Evolutionary conservation across 2,797 vertebrate genomes (phyloP).

Genomic region (Urophycis tenuis): DNA sequence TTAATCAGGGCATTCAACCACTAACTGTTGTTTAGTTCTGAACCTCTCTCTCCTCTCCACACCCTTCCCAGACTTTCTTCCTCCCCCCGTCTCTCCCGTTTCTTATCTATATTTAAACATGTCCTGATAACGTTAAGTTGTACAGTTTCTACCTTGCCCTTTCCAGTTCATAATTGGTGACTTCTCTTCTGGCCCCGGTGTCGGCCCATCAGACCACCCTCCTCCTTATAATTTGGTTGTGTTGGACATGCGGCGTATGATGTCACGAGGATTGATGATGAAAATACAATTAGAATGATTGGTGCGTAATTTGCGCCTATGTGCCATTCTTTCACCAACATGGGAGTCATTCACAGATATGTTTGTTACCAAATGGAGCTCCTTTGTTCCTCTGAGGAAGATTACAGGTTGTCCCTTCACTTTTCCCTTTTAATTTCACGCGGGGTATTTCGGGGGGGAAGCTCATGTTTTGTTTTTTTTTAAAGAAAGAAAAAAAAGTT

Average conservation of each 20-base stretch:
- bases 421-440: background rate
- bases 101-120: too few species aligned
- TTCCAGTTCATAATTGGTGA: background rate
- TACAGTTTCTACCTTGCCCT: too few species aligned
- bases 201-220: too few species aligned
- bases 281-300: conserved; percentile 11
- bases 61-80: too few species aligned
- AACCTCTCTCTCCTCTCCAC: too few species aligned
- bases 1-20: too few species aligned
- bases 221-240: conserved; percentile 36
- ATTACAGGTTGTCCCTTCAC: conserved; percentile 41
- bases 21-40: too few species aligned
- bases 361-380: conserved; percentile 11
- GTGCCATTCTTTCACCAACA: background rate
- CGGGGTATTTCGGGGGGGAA: background rate
- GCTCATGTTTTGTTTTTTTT: background rate
- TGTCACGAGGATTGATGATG: background rate
- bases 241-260: too few species aligned
- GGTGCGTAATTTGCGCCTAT: conserved; percentile 27
- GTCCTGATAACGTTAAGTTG: too few species aligned
- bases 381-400: conserved; percentile 37
- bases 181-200: too few species aligned
- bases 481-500: too few species aligned
- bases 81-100: too few species aligned
- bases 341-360: conserved; percentile 21